Conservation (phyloP, 2,113 vertebrate genomes). For the Misgurnus mizolepis region DNA sequence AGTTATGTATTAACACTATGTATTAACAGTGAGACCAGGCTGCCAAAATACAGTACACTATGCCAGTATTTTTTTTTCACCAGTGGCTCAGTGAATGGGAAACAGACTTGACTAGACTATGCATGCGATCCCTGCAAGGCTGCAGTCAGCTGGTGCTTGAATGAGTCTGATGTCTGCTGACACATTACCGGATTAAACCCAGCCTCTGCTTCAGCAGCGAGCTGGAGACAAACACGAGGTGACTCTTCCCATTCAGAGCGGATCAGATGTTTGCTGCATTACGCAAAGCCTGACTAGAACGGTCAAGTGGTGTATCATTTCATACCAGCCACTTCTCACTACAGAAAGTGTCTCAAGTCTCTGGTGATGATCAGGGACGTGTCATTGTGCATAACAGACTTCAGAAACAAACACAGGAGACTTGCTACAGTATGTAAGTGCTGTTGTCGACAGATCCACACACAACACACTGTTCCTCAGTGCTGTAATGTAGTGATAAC, state of each 20-base stretch:
- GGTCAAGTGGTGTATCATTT: constrained; percentile 57
- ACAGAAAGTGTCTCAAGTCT: constrained; percentile 61
- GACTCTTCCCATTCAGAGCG: constrained; percentile 38
- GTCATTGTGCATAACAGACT: constrained; percentile 67
- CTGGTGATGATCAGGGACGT: constrained; percentile 64
- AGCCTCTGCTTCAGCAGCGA: constrained; percentile 38
- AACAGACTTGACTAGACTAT: constrained; percentile 11
- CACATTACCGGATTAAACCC: constrained; percentile 52
- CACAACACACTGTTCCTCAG: background rate
- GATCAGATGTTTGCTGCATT: constrained; percentile 54
- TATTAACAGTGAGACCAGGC: too few relatives aligned
- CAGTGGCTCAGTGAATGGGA: background rate
- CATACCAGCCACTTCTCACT: constrained; percentile 60
- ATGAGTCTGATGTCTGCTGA: constrained; percentile 52
- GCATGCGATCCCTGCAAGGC: constrained; percentile 28
- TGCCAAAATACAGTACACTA: too few relatives aligned
- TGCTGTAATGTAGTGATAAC: background rate
- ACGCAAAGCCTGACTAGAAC: constrained; percentile 58
- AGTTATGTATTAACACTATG: too few relatives aligned
- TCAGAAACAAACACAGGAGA: constrained; percentile 62
- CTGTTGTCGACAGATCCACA: constrained; percentile 35
- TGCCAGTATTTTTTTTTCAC: background rate
- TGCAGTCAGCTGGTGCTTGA: constrained; percentile 39
- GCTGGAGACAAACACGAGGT: constrained; percentile 32
- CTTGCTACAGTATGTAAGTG: constrained; percentile 52